Evolutionary conservation across 2,888 invertebrate genomes (phyloP).

Genomic region (Ceriagrion tenellum): DNA sequence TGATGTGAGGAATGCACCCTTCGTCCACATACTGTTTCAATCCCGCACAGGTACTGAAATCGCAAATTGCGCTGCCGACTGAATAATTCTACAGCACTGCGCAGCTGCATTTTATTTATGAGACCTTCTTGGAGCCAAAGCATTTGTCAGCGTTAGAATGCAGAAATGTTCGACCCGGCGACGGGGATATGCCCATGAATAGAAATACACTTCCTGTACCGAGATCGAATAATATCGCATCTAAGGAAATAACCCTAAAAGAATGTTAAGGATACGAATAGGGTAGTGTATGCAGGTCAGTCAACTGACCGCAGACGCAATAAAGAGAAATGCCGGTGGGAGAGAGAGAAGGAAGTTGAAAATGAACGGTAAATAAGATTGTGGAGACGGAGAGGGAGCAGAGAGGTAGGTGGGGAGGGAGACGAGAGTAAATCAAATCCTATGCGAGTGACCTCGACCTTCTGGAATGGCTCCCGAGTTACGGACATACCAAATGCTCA

Average conservation of each 20-base stretch:
- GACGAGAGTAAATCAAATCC: conserved; percentile 49
- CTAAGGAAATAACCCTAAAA: not conserved
- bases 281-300: conserved; percentile 28
- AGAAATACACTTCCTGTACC: not conserved
- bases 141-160: not conserved
- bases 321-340: not conserved
- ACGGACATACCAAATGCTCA: conserved; percentile 64
- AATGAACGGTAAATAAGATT: not conserved
- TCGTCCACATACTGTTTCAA: not conserved
- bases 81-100: not conserved
- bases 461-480: conserved; percentile 61
- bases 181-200: not conserved
- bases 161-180: not conserved
- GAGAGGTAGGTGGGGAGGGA: not conserved
- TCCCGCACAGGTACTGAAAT: not conserved
- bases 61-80: not conserved
- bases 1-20: not conserved
- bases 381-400: not conserved
- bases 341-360: not conserved
- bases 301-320: conserved; percentile 39
- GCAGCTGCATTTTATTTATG: not conserved
- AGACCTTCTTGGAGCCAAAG: not conserved
- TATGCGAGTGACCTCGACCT: conserved; percentile 63
- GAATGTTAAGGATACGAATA: not conserved
- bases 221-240: not conserved